phyloP scores from a whole-genome alignment of 2,113 vertebrate genomes.

The Sylvietta virens region DNA sequence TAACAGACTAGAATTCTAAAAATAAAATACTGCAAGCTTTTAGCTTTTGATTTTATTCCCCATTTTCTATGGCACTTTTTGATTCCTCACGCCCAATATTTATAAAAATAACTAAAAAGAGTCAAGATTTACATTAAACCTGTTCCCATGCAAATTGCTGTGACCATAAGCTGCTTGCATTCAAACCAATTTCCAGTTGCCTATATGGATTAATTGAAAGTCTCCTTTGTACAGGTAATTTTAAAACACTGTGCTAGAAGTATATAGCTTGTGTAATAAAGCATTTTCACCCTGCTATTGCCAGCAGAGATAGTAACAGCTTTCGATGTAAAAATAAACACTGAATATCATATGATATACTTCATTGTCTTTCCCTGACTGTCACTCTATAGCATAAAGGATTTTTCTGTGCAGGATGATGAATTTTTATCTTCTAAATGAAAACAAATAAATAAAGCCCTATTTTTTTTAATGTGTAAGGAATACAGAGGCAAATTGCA shows the following conservation, averaged over 20 bases:
- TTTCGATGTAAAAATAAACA: slow-evolving; percentile 11
- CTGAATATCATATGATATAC: not conserved
- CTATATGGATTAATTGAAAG: not conserved
- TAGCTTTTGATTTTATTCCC: not conserved
- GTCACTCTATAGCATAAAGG: not conserved
- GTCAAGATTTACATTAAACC: not conserved
- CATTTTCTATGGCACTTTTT: not conserved
- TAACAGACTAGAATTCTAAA: not conserved
- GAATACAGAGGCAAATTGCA: not conserved
- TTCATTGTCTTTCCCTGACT: not conserved
- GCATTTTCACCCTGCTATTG: not conserved
- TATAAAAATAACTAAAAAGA: not conserved
- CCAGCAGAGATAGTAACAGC: not conserved
- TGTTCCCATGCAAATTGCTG: not conserved
- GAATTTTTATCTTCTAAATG: not conserved
- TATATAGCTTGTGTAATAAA: not conserved
- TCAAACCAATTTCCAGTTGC: slow-evolving; percentile 8
- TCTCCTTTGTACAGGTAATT: not conserved
- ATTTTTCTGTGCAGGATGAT: not conserved
- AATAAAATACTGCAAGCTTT: not conserved
- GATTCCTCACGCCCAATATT: not conserved
- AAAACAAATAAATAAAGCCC: not conserved
- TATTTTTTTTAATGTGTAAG: not conserved
- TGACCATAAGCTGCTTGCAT: not conserved
- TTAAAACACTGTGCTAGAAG: not conserved